Conservation (phyloP, 1,140 invertebrate genomes). For the Episyrphus balteatus region DNA sequence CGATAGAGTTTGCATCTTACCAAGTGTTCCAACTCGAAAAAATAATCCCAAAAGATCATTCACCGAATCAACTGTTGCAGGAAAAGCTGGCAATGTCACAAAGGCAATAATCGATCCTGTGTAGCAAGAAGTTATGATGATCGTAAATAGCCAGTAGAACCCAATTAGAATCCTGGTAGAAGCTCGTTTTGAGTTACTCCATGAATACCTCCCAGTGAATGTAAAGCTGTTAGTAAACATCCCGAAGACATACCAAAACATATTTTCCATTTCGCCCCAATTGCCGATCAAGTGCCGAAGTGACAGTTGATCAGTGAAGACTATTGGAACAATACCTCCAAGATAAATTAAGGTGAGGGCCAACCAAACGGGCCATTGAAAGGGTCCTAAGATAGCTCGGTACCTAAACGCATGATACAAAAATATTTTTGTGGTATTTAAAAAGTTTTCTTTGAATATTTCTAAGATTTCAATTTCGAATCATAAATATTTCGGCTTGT, state of each 20-base stretch:
- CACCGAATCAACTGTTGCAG: constrained; percentile 53
- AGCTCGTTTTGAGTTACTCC: constrained; percentile 53
- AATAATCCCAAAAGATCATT: constrained; percentile 46
- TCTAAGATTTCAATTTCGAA: too few species aligned
- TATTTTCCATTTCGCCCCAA: constrained; percentile 57
- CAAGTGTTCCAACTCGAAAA: constrained; percentile 38
- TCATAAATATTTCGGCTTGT: too few species aligned
- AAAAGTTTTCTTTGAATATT: too few species aligned
- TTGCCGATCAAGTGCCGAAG: constrained; percentile 49
- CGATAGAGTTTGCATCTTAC: constrained; percentile 11
- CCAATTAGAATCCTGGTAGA: constrained; percentile 58
- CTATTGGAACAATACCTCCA: constrained; percentile 56
- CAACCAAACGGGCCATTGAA: constrained; percentile 65
- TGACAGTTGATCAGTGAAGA: constrained; percentile 55
- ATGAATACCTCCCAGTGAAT: constrained; percentile 53
- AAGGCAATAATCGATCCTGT: constrained; percentile 70
- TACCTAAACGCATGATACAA: constrained; percentile 44
- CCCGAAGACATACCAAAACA: constrained; percentile 71
- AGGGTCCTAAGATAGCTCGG: constrained; percentile 68
- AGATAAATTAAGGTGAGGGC: constrained; percentile 55
- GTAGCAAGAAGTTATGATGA: constrained; percentile 66
- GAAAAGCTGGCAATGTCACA: constrained; percentile 60
- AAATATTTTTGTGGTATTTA: not conserved
- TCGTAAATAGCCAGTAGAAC: constrained; percentile 68
- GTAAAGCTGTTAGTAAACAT: constrained; percentile 70